Evolutionary conservation across 2,888 invertebrate genomes (phyloP).

Genomic region (Aspidiotus destructor): DNA sequence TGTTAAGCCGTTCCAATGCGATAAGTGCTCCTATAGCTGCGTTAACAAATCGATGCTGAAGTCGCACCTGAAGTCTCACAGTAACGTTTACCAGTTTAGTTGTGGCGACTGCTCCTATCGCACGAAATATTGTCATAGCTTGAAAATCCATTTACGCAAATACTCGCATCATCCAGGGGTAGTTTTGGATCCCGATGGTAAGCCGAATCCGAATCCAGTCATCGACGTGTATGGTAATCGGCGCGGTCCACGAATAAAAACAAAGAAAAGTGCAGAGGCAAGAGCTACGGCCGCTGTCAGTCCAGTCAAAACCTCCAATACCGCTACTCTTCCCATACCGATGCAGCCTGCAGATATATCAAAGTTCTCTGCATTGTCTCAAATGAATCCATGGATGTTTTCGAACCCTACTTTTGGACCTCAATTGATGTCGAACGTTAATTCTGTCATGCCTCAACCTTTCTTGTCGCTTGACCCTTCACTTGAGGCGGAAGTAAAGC

Average conservation of each 20-base stretch:
- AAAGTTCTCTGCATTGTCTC: too few species aligned
- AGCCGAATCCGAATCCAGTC: constrained; percentile 75
- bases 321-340: too few species aligned
- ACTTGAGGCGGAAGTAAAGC: too few species aligned
- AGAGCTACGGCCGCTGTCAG: not conserved
- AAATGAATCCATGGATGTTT: too few species aligned
- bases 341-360: too few species aligned
- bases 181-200: constrained; percentile 79
- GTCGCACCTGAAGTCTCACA: constrained; percentile 94
- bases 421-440: too few species aligned
- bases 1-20: constrained; percentile 90
- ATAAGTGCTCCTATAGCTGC: constrained; percentile 77
- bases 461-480: too few species aligned
- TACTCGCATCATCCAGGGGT: constrained; percentile 90
- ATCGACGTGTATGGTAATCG: constrained; percentile 86
- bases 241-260: constrained; percentile 66
- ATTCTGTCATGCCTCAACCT: too few species aligned
- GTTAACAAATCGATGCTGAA: constrained; percentile 99
- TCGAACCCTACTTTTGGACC: too few species aligned
- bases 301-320: not conserved
- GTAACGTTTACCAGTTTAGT: constrained; percentile 80
- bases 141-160: constrained; percentile 89
- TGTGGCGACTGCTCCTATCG: constrained; percentile 91
- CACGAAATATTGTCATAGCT: constrained; percentile 94
- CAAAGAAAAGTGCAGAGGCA: constrained; percentile 38